These are phyloP conservation scores for Microdon myrmicae DNA, from an alignment of 2,888 invertebrate species.

Conservation along the genomic window DNA sequence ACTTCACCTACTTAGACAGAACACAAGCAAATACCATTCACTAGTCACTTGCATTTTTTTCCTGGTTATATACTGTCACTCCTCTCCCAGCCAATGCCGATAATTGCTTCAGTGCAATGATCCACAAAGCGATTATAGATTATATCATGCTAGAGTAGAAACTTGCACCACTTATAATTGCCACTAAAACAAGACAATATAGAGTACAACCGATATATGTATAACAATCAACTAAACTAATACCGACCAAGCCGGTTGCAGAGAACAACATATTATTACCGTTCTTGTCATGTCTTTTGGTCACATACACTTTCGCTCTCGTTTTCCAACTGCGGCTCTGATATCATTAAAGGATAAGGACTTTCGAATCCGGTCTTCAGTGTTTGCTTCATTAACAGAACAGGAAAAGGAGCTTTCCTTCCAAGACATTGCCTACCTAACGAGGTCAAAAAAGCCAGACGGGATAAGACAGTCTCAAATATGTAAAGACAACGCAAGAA, in stretches of 20 bases:
- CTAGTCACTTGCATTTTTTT: constrained; percentile 10
- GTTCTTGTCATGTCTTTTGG: too few relatives aligned
- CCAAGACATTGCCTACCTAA: constrained; percentile 49
- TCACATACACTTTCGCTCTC: constrained; percentile 1
- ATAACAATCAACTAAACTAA: constrained; percentile 9
- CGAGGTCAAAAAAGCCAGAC: constrained; percentile 52
- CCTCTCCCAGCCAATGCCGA: constrained; percentile 17
- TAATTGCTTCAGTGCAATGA: constrained; percentile 48
- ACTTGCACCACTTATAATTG: too few relatives aligned
- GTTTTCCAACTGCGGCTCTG: not conserved
- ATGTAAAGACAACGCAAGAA: not conserved
- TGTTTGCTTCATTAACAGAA: constrained; percentile 5
- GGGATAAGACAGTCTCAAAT: constrained; percentile 9
- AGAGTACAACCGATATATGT: constrained; percentile 10
- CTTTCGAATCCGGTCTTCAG: constrained; percentile 21
- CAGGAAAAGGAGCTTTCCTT: constrained; percentile 36
- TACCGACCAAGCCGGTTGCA: constrained; percentile 28
- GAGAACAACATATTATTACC: constrained; percentile 27
- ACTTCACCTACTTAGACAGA: not conserved
- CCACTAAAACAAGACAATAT: constrained; percentile 10
- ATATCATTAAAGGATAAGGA: constrained; percentile 23
- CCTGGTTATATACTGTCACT: too few relatives aligned
- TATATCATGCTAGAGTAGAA: constrained; percentile 18
- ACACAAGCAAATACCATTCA: constrained; percentile 12
- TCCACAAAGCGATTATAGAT: constrained; percentile 46